Evolutionary conservation across 2,797 vertebrate genomes (phyloP), one percentile per base, ranked within the genome.

Genomic region (Sardinella longiceps): DNA sequence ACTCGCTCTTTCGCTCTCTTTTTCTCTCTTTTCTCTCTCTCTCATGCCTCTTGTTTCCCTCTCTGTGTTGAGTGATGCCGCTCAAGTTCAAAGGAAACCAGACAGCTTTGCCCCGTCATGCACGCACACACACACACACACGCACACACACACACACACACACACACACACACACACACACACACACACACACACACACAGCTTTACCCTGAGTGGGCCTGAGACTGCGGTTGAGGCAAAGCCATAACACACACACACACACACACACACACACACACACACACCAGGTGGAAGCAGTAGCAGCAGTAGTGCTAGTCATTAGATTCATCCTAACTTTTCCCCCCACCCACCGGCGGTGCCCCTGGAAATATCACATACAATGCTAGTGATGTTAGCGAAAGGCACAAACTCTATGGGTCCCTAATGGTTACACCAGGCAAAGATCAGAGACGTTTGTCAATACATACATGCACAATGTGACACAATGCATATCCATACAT

Each of bases 41-140:
- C 48, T 11, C 39, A 39, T 18, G 7, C 63, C 25, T 28, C 51
- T 43, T 28, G 23, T 56, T 56, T 14, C 80, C 77, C 83, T 81
- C 88, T 84, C 83, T 74, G 82, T 87, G 86, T 87, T 80, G 86
- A 89, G 82, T 60, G 81, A 70, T 58, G 33, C 81, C 50, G 84
- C 74, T 87, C 66, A 56, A 87, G 84, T 90, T 85, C 87, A 88
- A 85, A 87, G 85, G 58, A 83, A 84, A 60, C 3, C 50, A 58
- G 74, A 86, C 82, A 83, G 56, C 58, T 50, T 25, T 45, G 84
- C 58, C 58, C n/a, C n/a, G n/a, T n/a, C n/a, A n/a, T n/a, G n/a
- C 46, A 80, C 85, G n/a, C 20, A n/a, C 46, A 50, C 63, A 74
- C 45, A 83, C 82, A 70, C 60, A 66, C 56, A 83, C 56, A 83